A percentile compares a stretch with the other conserved stretches of the same genome.
These are phyloP conservation scores for Anoura caudifer DNA, from an alignment of 2,113 vertebrate species.

Conservation along the genomic window DNA sequence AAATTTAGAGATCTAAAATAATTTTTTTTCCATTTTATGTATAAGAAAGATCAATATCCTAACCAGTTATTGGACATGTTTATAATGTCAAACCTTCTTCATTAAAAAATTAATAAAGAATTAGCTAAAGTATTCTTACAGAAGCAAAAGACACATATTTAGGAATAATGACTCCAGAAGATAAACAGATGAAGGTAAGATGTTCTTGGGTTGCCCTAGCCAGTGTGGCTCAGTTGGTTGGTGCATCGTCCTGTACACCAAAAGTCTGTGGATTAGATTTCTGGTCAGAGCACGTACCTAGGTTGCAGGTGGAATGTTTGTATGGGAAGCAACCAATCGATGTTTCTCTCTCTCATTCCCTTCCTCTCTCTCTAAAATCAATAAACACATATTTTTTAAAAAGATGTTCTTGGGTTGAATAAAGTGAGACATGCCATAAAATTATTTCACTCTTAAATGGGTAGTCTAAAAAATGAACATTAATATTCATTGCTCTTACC, in stretches of 20 bases:
- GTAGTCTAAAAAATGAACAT: background rate
- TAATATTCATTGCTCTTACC: background rate
- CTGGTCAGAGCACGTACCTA: too few relatives aligned
- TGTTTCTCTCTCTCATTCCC: too few relatives aligned
- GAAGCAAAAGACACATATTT: background rate
- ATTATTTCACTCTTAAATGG: background rate
- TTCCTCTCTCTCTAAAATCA: too few relatives aligned
- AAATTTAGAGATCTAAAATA: conserved; percentile 41
- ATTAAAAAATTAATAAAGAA: conserved; percentile 19
- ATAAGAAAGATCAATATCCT: background rate
- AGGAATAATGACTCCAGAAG: background rate
- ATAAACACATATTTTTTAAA: too few relatives aligned
- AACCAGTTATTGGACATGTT: background rate
- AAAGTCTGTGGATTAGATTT: too few relatives aligned
- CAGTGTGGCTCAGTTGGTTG: too few relatives aligned
- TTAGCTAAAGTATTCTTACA: background rate
- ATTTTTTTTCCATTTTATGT: background rate
- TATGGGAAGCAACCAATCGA: too few relatives aligned
- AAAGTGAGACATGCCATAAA: conserved; percentile 15
- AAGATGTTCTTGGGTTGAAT: background rate
- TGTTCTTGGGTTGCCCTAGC: background rate
- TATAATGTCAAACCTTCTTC: background rate
- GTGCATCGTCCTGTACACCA: too few relatives aligned
- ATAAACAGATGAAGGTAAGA: background rate
- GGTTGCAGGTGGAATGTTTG: too few relatives aligned